Conservation (phyloP, 2,797 vertebrate species). For the Danio albolineatus region DNA sequence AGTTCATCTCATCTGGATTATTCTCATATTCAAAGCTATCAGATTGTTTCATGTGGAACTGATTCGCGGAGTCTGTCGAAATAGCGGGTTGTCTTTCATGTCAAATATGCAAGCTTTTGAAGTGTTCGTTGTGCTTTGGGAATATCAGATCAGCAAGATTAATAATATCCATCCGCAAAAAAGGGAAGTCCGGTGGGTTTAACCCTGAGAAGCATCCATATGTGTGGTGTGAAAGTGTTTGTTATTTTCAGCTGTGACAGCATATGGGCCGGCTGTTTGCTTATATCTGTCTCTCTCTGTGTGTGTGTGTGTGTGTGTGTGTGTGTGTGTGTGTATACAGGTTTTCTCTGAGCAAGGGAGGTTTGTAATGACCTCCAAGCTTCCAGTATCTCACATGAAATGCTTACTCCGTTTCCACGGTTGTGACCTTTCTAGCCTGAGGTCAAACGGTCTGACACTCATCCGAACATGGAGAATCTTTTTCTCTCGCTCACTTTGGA, state of each 20-base stretch:
- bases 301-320: slow-evolving; percentile 7
- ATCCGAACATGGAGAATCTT: slow-evolving; percentile 16
- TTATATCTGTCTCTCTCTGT: not conserved
- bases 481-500: slow-evolving; percentile 24
- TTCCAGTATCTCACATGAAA: slow-evolving; percentile 54
- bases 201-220: slow-evolving; percentile 7
- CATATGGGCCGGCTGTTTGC: slow-evolving; percentile 26
- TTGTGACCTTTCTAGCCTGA: slow-evolving; percentile 53
- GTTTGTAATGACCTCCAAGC: slow-evolving; percentile 54
- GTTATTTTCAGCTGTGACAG: slow-evolving; percentile 36
- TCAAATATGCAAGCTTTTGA: slow-evolving; percentile 42
- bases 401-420: slow-evolving; percentile 60
- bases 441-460: slow-evolving; percentile 50
- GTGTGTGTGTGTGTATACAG: slow-evolving; percentile 26
- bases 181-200: slow-evolving; percentile 26
- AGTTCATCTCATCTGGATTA: slow-evolving; percentile 45
- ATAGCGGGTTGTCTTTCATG: slow-evolving; percentile 27
- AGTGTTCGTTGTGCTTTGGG: slow-evolving; percentile 14
- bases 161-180: slow-evolving; percentile 23
- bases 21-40: slow-evolving; percentile 32
- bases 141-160: slow-evolving; percentile 31
- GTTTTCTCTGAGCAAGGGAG: slow-evolving; percentile 51
- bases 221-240: slow-evolving; percentile 23
- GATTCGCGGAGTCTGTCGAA: slow-evolving; percentile 28
- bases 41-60: slow-evolving; percentile 39